phyloP scores from a whole-genome alignment of 2,797 vertebrate species.

The Morelia viridis region DNA sequence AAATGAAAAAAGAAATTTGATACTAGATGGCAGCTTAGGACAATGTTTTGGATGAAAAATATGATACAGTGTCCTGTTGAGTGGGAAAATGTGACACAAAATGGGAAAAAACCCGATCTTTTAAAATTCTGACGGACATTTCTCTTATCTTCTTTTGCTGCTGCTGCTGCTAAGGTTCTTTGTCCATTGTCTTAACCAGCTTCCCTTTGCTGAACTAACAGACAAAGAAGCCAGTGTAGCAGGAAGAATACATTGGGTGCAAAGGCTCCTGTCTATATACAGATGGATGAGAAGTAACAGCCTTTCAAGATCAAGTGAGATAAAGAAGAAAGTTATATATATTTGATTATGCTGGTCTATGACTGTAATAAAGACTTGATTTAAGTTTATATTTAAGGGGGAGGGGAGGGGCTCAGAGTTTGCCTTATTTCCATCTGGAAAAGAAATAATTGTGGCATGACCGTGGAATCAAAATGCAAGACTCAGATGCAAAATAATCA shows the following conservation, averaged over 20 bases:
- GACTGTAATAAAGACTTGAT: neutral
- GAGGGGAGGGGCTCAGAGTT: neutral
- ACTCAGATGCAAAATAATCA: too few relatives aligned
- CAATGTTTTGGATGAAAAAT: neutral
- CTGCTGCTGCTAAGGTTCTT: neutral
- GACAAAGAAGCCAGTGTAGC: neutral
- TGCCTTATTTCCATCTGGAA: neutral
- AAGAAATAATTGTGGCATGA: neutral
- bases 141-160: neutral
- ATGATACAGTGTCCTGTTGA: neutral
- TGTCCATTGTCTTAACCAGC: neutral
- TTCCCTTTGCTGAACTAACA: neutral
- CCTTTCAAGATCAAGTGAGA: neutral
- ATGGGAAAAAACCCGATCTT: neutral
- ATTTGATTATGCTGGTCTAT: too few relatives aligned
- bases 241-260: neutral
- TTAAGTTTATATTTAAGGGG: too few relatives aligned
- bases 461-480: too few relatives aligned
- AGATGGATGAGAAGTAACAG: neutral
- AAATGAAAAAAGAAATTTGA: neutral
- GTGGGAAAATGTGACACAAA: neutral
- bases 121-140: neutral
- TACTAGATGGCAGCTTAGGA: neutral
- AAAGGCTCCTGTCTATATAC: neutral
- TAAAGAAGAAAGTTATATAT: neutral